Base-by-base conservation (phyloP, 2,888 invertebrate species). In the Rhyacophila evoluta region DNA sequence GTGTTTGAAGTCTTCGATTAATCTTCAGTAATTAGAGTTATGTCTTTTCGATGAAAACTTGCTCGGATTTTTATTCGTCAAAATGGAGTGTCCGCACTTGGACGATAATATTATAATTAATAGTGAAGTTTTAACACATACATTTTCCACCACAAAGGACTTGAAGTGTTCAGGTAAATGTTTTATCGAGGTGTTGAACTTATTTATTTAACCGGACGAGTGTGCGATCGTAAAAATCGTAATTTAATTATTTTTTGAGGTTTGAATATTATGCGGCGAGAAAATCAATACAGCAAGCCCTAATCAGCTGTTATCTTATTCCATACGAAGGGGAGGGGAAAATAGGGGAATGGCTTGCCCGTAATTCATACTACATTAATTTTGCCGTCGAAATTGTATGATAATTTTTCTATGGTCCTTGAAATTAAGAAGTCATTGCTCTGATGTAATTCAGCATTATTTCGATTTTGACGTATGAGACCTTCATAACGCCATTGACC, bases 1-100 rank as follows among this genome's bases (percentile, higher is more conserved):
- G 72, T 25, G 19, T 41, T 75, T 29, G 12, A 69, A 55, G 39
- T 33, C 70, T 41, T 27, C 37, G 28, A 79, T 77, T 41, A 72
- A 38, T 25, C 10, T 70, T 19, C 8, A 67, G 28, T 55, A n/a
- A 69, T 55, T 68, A 25, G 68, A 38, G 38, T 72, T 76, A 70
- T 29, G 74, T 70, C 37, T 55, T 55, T 55, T 39, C 73, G 55
- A 74, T 74, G 73, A 72, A 72, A 75, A 39, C 19, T 37, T 28
- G 41, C 15, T 27, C 27, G 25, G n/a, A 29, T 28, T 6, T 19
- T 71, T 37, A 39, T 10, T n/a, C 28, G 25, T 15, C 89, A 90
- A 86, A 86, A 93, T 93, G 93, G 93, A 93, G 90, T 93, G 93
- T 88, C 90, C 92, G 85, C 93, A 93, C 89, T 90, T 93, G 85